Evolutionary conservation across 2,113 vertebrate genomes (phyloP).

Genomic region (Tautogolabrus adspersus): DNA sequence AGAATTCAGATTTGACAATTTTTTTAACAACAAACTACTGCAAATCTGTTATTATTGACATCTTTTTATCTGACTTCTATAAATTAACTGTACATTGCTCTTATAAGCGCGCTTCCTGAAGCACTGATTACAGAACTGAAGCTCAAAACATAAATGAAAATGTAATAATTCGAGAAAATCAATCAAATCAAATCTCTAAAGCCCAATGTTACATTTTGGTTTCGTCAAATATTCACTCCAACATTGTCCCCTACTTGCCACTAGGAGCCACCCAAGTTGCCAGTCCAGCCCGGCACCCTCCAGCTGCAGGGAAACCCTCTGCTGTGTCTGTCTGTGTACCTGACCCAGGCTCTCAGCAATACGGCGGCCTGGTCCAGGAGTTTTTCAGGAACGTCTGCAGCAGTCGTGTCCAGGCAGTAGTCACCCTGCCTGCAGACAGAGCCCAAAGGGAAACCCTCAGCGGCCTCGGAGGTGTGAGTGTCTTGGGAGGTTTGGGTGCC

Average conservation of each 20-base stretch:
- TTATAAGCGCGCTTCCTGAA: no score
- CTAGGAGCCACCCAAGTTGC: conserved; percentile 57
- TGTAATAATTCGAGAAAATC: no score
- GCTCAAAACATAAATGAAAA: no score
- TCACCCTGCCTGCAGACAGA: conserved; percentile 68
- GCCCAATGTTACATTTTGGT: no score
- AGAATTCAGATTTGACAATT: background rate
- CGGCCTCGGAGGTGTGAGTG: conserved; percentile 28
- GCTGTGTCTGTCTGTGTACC: conserved; percentile 23
- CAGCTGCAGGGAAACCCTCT: conserved; percentile 80
- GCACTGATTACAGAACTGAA: no score
- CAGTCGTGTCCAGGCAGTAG: conserved; percentile 63
- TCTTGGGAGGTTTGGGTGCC: background rate
- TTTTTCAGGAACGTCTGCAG: conserved; percentile 92
- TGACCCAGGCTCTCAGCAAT: conserved; percentile 87
- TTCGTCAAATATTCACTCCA: no score
- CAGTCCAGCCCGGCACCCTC: conserved; percentile 75
- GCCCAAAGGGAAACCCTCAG: conserved; percentile 60
- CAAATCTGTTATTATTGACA: no score
- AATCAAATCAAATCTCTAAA: no score
- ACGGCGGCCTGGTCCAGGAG: conserved; percentile 90
- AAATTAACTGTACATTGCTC: no score
- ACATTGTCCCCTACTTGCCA: background rate
- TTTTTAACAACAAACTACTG: no score
- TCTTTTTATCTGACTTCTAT: no score